Base-by-base conservation (phyloP, 2,888 invertebrate species). In the Melinaea menophilus region DNA sequence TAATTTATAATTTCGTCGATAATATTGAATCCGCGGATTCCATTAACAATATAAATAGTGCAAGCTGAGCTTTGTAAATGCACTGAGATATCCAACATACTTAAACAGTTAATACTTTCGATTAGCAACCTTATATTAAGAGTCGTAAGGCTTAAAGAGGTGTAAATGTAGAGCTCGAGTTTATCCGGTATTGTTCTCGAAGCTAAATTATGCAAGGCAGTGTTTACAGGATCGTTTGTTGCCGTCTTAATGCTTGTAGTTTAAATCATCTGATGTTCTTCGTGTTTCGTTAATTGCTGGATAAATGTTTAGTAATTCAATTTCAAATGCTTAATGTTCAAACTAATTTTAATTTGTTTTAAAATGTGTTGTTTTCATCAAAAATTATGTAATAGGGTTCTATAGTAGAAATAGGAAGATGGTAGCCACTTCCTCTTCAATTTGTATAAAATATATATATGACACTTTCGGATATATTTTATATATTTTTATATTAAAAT, bases 31-130 rank as follows among this genome's bases (percentile, higher is more conserved):
- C 83, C 81, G 83, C 82, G 79, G 79, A 81, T 79, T 84, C 77
- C 84, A 86, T 86, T 86, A 86, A 84, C 85, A 84, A 84, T 85
- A 86, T 84, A 85, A 85, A 85, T 85, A 83, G 74, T 80, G 75
- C 79, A 77, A 79, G 73, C 77, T 76, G 75, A 80, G 80, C 81
- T 79, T 75, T 79, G 81, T 80, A 80, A 84, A 84, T 85, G 85
- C 84, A 82, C 78, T 71, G 74, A 77, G 75, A 77, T 75, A 73
- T 71, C 59, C 55, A 69, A 72, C 76, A 72, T 75, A 69, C 56
- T 58, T 68, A 37, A 1, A 59, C 57, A 54, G 12, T 4, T 12
- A 11, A 5, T 12, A 48, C 11, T n/a, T 0, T 33, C 7, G 2
- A 76, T 31, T 66, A 62, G 72, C 5, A 59, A 72, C 72, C 58